These are phyloP conservation scores for Ciconia boyciana DNA, from an alignment of 2,113 vertebrate genomes.

Conservation along the genomic window DNA sequence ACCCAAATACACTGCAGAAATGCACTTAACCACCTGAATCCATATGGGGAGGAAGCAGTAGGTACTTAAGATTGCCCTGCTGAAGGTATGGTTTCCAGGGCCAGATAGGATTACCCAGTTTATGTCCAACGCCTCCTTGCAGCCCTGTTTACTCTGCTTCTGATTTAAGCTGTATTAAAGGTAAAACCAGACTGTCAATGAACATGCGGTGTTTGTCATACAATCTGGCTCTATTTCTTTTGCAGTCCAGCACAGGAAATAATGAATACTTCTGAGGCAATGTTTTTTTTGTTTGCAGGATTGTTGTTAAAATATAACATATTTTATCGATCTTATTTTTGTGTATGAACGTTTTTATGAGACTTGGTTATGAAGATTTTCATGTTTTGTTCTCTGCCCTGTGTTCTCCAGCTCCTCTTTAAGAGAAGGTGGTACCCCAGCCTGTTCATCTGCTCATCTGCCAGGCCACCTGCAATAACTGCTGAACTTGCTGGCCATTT, in stretches of 20 bases:
- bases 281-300: not conserved
- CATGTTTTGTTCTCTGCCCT: not conserved
- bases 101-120: not conserved
- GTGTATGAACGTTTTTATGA: not conserved
- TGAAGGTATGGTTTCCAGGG: not conserved
- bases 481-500: not conserved
- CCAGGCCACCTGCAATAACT: not conserved
- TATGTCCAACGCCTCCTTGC: not conserved
- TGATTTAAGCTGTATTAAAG: not conserved
- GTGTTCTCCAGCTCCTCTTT: not conserved
- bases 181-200: not conserved
- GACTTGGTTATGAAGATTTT: not conserved
- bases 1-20: not conserved
- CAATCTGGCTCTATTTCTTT: not conserved
- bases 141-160: not conserved
- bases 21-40: not conserved
- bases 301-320: not conserved
- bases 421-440: not conserved
- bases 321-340: not conserved
- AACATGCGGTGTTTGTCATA: not conserved
- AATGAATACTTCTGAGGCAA: not conserved
- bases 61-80: not conserved
- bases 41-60: not conserved
- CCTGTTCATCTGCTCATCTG: not conserved
- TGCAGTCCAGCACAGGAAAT: not conserved